Percentiles rank a stretch among this genome's conserved stretches.
These are phyloP conservation scores for Polyommatus icarus DNA, from an alignment of 2,888 invertebrate species.

Conservation along the genomic window DNA sequence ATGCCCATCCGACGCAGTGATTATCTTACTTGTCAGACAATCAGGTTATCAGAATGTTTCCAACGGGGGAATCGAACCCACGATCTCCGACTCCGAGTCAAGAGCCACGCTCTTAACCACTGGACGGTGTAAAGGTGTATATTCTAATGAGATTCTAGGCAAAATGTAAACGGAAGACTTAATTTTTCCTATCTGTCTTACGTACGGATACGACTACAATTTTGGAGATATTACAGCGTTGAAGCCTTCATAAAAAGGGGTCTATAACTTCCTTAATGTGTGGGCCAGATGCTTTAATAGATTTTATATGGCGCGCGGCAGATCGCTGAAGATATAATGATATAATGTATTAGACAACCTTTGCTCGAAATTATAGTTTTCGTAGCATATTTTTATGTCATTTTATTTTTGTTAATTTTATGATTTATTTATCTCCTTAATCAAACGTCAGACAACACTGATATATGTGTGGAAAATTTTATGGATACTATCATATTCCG, in stretches of 20 bases:
- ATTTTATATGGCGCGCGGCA: not conserved
- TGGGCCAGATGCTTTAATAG: not conserved
- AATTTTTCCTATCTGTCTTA: not conserved
- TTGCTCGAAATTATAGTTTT: not conserved
- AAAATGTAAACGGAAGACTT: not conserved
- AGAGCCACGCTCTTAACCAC: too few relatives aligned
- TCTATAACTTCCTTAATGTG: constrained; percentile 25
- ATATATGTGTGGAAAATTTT: too few relatives aligned
- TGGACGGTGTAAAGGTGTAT: not conserved
- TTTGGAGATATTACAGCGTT: not conserved
- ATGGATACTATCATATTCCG: too few relatives aligned
- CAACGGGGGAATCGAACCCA: too few relatives aligned
- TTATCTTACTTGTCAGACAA: too few relatives aligned
- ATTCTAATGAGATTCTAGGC: not conserved
- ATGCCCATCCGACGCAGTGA: too few relatives aligned
- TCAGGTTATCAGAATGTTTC: too few relatives aligned
- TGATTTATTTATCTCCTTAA: too few relatives aligned
- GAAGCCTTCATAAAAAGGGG: constrained; percentile 18
- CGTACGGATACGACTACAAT: not conserved
- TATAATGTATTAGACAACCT: not conserved
- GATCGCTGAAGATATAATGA: constrained; percentile 1
- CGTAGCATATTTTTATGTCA: not conserved
- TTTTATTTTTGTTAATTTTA: too few relatives aligned
- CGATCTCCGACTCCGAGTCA: too few relatives aligned
- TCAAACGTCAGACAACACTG: too few relatives aligned